Evolutionary conservation across 2,113 vertebrate species (phyloP).

Genomic region (Indicator indicator): DNA sequence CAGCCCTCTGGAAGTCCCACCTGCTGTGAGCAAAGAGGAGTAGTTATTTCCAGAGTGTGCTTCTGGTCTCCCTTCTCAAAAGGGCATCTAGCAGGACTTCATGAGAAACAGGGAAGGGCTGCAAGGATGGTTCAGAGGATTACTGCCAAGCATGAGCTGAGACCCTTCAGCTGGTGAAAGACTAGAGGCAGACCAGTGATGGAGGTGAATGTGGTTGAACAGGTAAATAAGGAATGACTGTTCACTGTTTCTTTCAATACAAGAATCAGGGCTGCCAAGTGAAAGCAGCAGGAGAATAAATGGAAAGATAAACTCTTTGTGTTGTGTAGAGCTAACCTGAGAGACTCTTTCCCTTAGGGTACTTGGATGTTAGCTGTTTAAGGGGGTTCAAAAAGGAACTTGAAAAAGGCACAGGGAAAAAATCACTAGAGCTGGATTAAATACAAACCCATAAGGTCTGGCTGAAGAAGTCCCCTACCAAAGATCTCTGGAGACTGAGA

Average conservation of each 20-base stretch:
- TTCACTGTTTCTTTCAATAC: neutral
- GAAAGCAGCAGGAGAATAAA: slow-evolving; percentile 13
- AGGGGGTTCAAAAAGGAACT: neutral
- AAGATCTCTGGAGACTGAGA: neutral
- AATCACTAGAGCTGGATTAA: neutral
- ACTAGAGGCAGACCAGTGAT: neutral
- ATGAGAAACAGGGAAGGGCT: neutral
- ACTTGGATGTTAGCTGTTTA: neutral
- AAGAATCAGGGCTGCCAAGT: neutral
- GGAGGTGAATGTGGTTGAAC: neutral
- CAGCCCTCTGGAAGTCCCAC: neutral
- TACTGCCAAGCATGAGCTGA: neutral
- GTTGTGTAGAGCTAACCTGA: neutral
- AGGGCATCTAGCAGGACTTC: neutral
- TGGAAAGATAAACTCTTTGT: neutral
- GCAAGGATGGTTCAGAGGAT: neutral
- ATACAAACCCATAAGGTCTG: neutral
- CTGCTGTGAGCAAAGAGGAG: neutral
- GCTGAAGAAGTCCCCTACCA: neutral
- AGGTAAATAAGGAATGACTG: neutral
- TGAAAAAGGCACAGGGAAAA: neutral
- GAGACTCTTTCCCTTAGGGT: neutral
- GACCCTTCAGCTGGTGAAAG: neutral
- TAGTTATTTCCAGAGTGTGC: neutral
- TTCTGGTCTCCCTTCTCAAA: neutral